Evolutionary conservation across 2,113 vertebrate species (phyloP).

Genomic region (Danionella cerebrum): DNA sequence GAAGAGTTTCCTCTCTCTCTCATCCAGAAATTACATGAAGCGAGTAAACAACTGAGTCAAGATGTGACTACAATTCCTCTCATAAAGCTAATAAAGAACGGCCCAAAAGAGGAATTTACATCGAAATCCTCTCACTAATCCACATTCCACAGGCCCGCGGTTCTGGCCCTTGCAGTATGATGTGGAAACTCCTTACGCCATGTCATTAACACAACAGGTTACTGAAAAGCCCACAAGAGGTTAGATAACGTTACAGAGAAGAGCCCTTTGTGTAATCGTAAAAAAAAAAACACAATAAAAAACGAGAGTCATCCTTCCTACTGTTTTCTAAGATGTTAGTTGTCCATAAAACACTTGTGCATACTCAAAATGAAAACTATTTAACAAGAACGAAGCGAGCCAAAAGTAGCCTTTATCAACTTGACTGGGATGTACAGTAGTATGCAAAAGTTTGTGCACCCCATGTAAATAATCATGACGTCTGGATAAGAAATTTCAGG

Average conservation of each 20-base stretch:
- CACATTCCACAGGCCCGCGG: background rate
- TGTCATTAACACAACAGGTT: background rate
- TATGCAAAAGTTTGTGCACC: too few relatives aligned
- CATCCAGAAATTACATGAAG: background rate
- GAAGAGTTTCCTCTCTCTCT: slow-evolving; percentile 22
- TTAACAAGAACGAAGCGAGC: too few relatives aligned
- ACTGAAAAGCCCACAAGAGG: too few relatives aligned
- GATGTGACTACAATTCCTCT: background rate
- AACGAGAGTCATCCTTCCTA: too few relatives aligned
- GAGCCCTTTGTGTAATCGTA: background rate
- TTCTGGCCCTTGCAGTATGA: background rate
- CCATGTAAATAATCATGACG: too few relatives aligned
- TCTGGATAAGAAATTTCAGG: too few relatives aligned
- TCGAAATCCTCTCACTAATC: background rate
- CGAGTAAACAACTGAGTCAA: background rate
- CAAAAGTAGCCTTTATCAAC: too few relatives aligned
- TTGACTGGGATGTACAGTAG: too few relatives aligned
- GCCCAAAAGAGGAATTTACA: background rate
- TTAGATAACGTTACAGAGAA: background rate
- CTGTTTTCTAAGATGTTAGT: too few relatives aligned
- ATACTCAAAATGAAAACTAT: too few relatives aligned
- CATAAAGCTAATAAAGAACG: background rate
- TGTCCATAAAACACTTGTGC: too few relatives aligned
- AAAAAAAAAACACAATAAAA: too few relatives aligned
- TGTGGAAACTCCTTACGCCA: background rate